Evolutionary conservation across 2,888 invertebrate genomes (phyloP).

Genomic region (Hypomecis punctinalis): DNA sequence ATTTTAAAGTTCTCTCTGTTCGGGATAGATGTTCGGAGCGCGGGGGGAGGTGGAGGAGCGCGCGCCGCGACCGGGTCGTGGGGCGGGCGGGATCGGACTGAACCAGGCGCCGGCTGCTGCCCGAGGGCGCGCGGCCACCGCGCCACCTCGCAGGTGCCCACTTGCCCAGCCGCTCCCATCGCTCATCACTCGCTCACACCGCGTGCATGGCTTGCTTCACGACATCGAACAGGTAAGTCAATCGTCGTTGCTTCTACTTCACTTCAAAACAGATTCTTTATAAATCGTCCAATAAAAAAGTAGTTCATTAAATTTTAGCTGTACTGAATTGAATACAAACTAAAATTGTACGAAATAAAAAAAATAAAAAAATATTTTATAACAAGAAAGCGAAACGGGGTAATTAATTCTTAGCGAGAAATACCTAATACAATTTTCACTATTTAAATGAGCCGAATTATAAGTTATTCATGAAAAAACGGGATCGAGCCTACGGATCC

Average conservation of each 20-base stretch:
- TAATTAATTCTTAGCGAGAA: not conserved
- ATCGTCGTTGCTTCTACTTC: conserved; percentile 2
- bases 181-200: conserved; percentile 40
- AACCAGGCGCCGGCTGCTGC: conserved; percentile 41
- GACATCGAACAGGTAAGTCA: conserved; percentile 2
- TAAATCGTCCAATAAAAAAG: not conserved
- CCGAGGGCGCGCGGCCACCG: conserved; percentile 32
- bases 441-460: not conserved
- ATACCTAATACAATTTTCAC: not conserved
- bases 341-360: no score
- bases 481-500: conserved; percentile 4
- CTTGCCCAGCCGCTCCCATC: conserved; percentile 40
- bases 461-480: not conserved
- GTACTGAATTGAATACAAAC: no score
- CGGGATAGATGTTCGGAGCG: conserved; percentile 49
- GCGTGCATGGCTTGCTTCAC: conserved; percentile 41
- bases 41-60: conserved; percentile 42
- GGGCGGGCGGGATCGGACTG: conserved; percentile 64
- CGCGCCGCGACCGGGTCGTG: conserved; percentile 50
- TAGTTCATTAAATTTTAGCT: no score
- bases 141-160: conserved; percentile 41
- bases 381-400: no score
- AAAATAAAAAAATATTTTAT: no score
- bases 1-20: conserved; percentile 73
- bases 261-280: not conserved